Conservation (phyloP, 2,888 invertebrate species). For the Dugesia japonica region DNA sequence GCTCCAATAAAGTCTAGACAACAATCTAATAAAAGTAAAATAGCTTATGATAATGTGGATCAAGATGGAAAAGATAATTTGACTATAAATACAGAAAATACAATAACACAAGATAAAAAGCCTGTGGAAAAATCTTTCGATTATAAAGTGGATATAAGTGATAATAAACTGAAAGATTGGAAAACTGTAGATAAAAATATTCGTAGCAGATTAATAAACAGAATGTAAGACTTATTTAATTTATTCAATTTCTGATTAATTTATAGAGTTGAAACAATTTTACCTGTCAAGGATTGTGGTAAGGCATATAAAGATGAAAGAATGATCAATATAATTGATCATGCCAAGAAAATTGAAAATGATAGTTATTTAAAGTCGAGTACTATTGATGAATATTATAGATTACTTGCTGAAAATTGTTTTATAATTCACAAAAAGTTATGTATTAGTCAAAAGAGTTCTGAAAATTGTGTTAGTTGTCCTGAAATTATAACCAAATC, state of each 20-base stretch:
- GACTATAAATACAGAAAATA: not conserved
- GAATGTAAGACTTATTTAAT: conserved; percentile 2
- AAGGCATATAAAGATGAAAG: conserved; percentile 83
- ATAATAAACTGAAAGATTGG: not conserved
- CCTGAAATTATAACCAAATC: not conserved
- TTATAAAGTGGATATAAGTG: not conserved
- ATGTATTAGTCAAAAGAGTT: conserved; percentile 37
- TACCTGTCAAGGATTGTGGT: conserved; percentile 80
- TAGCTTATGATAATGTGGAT: not conserved
- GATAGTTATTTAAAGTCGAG: conserved; percentile 99
- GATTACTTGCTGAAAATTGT: conserved; percentile 89
- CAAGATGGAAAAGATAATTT: not conserved
- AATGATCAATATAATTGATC: conserved; percentile 90
- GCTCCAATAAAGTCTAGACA: conserved; percentile 66
- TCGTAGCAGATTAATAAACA: not conserved
- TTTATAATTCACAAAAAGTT: conserved; percentile 97
- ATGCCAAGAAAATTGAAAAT: conserved; percentile 92
- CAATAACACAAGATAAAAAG: not conserved
- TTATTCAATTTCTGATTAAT: conserved; percentile 52
- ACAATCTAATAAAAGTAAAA: not conserved
- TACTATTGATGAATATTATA: conserved; percentile 91
- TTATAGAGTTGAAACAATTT: conserved; percentile 83
- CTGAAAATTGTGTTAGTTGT: conserved; percentile 60
- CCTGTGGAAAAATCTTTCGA: no score
- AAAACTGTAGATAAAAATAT: not conserved